Evolutionary conservation across 2,113 vertebrate genomes (phyloP), one percentile per base, ranked within the genome.

Genomic region (Cyprinodon brontotheroides): DNA sequence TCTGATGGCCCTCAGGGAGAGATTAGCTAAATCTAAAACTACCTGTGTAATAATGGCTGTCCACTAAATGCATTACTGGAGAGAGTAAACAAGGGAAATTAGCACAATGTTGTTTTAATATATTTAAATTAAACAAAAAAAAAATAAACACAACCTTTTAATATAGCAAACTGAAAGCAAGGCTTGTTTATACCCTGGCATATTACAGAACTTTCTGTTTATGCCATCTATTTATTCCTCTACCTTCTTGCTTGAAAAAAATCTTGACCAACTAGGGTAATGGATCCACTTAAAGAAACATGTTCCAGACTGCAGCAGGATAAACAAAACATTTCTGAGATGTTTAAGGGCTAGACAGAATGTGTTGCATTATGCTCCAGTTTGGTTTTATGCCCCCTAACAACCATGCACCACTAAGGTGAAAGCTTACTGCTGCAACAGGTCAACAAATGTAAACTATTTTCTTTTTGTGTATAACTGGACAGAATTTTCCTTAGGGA

Each of bases 301-400:
- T 59, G 66, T 80, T 88, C 80, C 87, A 90, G 84, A 75, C 78
- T 40, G 79, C 80, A 61, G 73, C 71, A 75, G 79, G 80, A 82
- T 83, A 87, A 89, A 83, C 86, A 78, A 84, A 87, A 85, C 75
- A 74, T 82, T 84, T 81, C 69, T 65, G 67, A 76, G 79, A 75
- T 66, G 50, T 43, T 82, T 2, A 59, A 72, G 59, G 36, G 70
- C 48, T 85, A 45, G 41, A 74, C 85, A 76, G 77, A 79, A 76
- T 43, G 71, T 41, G 70, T 64, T 72, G 22, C 60, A 62, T 13
- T 75, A 69, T 66, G 65, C 70, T 66, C 78, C 77, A 22, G 13
- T 81, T 87, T 86, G 76, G 74, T 74, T 77, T 50, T 37, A 67
- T 67, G 72, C 83, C 69, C 61, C 74, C 61, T 20, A 60, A 53